phyloP scores from a whole-genome alignment of 2,113 vertebrate species.

The Nyctereutes procyonoides region DNA sequence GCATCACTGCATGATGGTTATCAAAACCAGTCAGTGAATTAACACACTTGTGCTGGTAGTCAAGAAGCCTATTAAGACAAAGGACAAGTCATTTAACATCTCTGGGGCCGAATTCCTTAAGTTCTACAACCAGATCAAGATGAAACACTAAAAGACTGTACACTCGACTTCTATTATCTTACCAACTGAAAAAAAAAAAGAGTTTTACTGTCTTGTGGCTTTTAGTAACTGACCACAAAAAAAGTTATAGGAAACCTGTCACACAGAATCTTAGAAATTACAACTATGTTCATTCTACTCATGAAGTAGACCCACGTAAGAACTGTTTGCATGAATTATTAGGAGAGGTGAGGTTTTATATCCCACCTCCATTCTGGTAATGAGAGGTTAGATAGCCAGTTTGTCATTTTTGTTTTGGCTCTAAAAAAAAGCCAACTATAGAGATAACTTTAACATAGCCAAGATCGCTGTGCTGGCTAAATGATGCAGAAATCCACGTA shows the following conservation, averaged over 20 bases:
- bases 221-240: not conserved
- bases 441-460: not conserved
- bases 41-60: not conserved
- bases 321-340: not conserved
- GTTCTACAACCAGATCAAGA: not conserved
- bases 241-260: not conserved
- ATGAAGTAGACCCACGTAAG: not conserved
- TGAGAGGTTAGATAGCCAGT: not conserved
- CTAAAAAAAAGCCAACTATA: not conserved
- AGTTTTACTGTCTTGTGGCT: not conserved
- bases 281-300: not conserved
- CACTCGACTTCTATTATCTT: not conserved
- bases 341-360: not conserved
- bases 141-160: not conserved
- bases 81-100: not conserved
- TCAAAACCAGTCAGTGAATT: conserved; percentile 3
- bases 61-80: not conserved
- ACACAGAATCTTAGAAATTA: not conserved
- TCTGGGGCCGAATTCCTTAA: not conserved
- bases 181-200: not conserved
- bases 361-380: not conserved
- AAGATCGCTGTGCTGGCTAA: not conserved
- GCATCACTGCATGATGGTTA: not conserved
- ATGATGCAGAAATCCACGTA: not conserved
- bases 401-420: not conserved